Conservation (phyloP, 2,888 invertebrate species). For the Nemoura dubitans region DNA sequence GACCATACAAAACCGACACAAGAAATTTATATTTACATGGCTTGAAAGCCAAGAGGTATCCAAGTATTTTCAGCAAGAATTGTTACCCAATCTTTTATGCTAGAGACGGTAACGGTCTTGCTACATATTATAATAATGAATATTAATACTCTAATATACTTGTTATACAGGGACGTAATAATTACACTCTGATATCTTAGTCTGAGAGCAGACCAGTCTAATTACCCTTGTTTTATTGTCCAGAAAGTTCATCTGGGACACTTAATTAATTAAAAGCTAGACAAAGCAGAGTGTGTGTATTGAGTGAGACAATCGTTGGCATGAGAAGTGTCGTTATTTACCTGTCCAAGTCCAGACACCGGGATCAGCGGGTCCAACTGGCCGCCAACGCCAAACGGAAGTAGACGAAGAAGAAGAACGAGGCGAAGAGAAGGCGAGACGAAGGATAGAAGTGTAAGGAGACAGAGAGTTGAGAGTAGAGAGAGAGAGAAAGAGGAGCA, state of each 20-base stretch:
- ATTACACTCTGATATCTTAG: background rate
- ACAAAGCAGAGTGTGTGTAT: background rate
- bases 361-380: slow-evolving; percentile 27
- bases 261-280: background rate
- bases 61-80: too few relatives aligned
- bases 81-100: too few relatives aligned
- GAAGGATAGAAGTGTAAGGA: slow-evolving; percentile 42
- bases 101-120: too few relatives aligned
- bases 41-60: too few relatives aligned
- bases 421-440: slow-evolving; percentile 35
- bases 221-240: background rate
- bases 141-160: too few relatives aligned
- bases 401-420: slow-evolving; percentile 31
- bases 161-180: background rate
- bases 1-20: too few relatives aligned
- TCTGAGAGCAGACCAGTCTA: background rate
- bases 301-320: slow-evolving; percentile 1
- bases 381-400: slow-evolving; percentile 9
- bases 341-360: slow-evolving; percentile 30
- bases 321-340: background rate
- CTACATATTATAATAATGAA: too few relatives aligned
- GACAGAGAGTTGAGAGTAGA: slow-evolving; percentile 35
- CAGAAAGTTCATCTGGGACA: background rate
- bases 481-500: slow-evolving; percentile 41
- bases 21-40: too few relatives aligned